Evolutionary conservation across 2,888 invertebrate species (phyloP), one percentile per base, ranked within the genome.

Genomic region (Urechis unicinctus): DNA sequence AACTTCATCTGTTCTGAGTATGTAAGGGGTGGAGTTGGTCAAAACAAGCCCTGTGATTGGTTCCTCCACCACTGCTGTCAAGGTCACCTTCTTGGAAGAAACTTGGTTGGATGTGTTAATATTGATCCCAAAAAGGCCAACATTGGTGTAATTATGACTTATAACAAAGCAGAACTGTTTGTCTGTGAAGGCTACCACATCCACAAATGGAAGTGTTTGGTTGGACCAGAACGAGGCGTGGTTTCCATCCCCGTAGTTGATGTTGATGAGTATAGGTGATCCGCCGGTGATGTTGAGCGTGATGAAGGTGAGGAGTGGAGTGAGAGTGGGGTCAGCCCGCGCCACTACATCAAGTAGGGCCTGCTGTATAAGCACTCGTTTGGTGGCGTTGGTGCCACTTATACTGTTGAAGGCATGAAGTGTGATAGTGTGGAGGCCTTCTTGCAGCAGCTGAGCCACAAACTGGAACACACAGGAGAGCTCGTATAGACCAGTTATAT

Each of bases 41-140:
- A 59, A 17, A 17, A n/a, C 21, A n/a, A 59, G 21, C 2, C 53
- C 56, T n/a, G 25, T 30, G 17, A 55, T 53, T 9, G 59, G 53
- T 36, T 59, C 59, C 31, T 46, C 56, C 3, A 59, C 59, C n/a
- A 24, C 5, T 17, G 47, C 51, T 5, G 30, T 36, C 17, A 13
- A 13, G 2, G 22, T 52, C 44, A n/a, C 28, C 1, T 17, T 25
- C 43, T 22, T 42, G 22, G 28, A 56, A 17, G 51, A 50, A 31
- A 59, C 54, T 4, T 24, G 47, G 48, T 59, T 56, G 36, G 56
- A 36, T 2, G 48, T 56, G 29, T 59, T 56, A n/a, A 56, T 52
- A 2, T 22, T 24, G 22, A 59, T 45, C 17, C 29, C 31, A 48
- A 25, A 58, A 4, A 17, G 1, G 13, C 58, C 58, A 2, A 58